A percentile compares a stretch with the other conserved stretches of the same genome.
Conservation (phyloP, 1,140 invertebrate species). For the Danaus plexippus region DNA sequence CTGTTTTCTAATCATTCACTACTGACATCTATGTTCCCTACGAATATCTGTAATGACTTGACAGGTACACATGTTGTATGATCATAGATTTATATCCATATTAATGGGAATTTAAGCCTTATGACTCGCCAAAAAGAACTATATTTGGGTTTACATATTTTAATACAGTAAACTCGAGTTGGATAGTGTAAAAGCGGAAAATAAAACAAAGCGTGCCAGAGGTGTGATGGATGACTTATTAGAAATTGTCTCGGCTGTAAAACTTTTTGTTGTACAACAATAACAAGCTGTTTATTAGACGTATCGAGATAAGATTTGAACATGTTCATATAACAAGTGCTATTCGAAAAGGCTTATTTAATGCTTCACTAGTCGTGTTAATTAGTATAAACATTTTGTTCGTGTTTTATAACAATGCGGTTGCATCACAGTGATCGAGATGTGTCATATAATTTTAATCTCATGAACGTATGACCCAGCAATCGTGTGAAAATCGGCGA, state of each 20-base stretch:
- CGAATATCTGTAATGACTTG: constrained; percentile 10
- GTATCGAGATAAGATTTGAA: too few species aligned
- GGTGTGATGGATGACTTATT: constrained; percentile 24
- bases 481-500: constrained; percentile 45
- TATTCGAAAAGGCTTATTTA: too few species aligned
- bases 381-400: constrained; percentile 1
- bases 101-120: constrained; percentile 2
- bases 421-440: constrained; percentile 15
- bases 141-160: not conserved
- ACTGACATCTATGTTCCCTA: constrained; percentile 12
- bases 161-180: constrained; percentile 7
- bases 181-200: constrained; percentile 14
- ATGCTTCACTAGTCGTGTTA: not conserved
- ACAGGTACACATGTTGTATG: constrained; percentile 29
- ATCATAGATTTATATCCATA: not conserved
- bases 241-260: constrained; percentile 8
- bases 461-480: constrained; percentile 21
- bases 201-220: constrained; percentile 19
- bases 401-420: constrained; percentile 1
- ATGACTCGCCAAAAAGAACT: not conserved
- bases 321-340: too few species aligned
- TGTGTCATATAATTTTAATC: constrained; percentile 20
- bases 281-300: too few species aligned
- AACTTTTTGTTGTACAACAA: not conserved
- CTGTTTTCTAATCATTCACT: constrained; percentile 11